Conservation (phyloP, 2,888 invertebrate species). For the Eupeodes latifasciatus region DNA sequence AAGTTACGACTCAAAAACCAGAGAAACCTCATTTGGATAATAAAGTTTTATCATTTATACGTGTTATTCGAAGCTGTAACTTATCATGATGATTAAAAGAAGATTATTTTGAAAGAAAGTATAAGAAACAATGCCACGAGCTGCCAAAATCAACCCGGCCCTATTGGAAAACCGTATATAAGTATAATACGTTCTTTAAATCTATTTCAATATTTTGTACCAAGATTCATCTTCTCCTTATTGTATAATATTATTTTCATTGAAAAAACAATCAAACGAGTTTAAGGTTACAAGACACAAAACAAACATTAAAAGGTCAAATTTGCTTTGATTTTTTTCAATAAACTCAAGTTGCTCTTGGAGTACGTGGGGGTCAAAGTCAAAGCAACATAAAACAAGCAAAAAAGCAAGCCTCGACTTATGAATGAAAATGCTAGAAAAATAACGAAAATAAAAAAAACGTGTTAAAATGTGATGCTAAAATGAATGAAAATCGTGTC, state of each 20-base stretch:
- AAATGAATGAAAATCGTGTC: constrained; percentile 3
- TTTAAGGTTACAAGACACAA: neutral
- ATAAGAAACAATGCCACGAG: too few species aligned
- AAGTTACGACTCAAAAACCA: too few species aligned
- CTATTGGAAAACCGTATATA: too few species aligned
- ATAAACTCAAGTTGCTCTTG: constrained; percentile 1
- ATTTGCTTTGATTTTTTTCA: neutral
- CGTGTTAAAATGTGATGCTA: neutral
- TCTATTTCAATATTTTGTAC: neutral
- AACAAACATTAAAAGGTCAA: constrained; percentile 1
- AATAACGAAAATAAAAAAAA: neutral
- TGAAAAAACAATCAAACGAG: neutral
- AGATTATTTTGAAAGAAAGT: too few species aligned
- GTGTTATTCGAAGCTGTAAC: too few species aligned
- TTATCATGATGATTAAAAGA: too few species aligned
- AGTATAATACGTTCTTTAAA: too few species aligned
- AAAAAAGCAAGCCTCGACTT: neutral
- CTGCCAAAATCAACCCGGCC: too few species aligned
- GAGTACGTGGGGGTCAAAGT: constrained; percentile 3
- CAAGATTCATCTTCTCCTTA: too few species aligned
- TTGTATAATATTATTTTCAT: neutral
- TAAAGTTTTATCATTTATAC: too few species aligned
- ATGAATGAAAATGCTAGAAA: constrained; percentile 16
- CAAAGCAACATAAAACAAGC: neutral
- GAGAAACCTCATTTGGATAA: too few species aligned